These are phyloP conservation scores for Volucella inanis DNA, from an alignment of 2,888 invertebrate species.

Conservation along the genomic window DNA sequence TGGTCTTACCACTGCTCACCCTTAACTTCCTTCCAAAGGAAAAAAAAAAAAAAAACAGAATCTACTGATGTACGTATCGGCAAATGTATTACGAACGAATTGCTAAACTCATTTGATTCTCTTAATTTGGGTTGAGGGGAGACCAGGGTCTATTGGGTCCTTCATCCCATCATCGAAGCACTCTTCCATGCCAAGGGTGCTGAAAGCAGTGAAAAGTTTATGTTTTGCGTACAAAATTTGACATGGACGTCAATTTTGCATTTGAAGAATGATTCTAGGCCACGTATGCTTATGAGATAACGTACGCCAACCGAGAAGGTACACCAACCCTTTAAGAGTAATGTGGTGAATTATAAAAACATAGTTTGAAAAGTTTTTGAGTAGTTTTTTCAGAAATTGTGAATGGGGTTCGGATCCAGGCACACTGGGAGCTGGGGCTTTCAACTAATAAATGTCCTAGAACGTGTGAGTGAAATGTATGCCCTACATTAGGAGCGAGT, in stretches of 20 bases:
- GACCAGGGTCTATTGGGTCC: not conserved
- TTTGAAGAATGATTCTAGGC: conserved; percentile 21
- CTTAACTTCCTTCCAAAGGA: not conserved
- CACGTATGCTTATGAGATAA: conserved; percentile 8
- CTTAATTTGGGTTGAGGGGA: conserved; percentile 31
- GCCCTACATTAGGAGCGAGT: not conserved
- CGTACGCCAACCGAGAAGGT: not conserved
- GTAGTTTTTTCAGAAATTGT: conserved; percentile 1
- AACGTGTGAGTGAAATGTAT: conserved; percentile 32
- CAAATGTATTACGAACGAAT: not conserved
- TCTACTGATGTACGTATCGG: too few relatives aligned
- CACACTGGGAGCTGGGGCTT: not conserved
- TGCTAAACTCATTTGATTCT: conserved; percentile 38
- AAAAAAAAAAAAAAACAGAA: not conserved
- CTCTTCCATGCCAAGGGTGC: not conserved
- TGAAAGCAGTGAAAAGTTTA: conserved; percentile 16
- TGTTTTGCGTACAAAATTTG: conserved; percentile 15
- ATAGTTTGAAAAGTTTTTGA: conserved; percentile 35
- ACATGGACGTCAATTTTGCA: conserved; percentile 43
- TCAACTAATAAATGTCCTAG: conserved; percentile 26
- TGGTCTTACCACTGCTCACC: not conserved
- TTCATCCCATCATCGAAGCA: not conserved
- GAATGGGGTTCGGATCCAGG: not conserved
- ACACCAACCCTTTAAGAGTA: not conserved
- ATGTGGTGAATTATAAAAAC: conserved; percentile 29